Conservation (phyloP, 2,797 vertebrate species). For the Selene dorsalis region DNA sequence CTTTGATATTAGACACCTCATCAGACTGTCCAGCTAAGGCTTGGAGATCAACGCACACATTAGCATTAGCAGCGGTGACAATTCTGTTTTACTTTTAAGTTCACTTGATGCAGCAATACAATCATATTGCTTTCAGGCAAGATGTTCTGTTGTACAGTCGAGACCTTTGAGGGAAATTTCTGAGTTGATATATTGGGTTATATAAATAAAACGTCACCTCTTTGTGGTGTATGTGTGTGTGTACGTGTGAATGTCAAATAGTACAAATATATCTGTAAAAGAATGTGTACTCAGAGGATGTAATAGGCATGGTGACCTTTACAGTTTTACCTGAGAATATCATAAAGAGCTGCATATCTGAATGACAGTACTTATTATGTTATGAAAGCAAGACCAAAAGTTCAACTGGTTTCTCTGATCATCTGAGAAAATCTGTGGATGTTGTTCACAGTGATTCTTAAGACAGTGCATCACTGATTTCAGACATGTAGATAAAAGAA, state of each 20-base stretch:
- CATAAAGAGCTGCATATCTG: background rate
- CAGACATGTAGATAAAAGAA: background rate
- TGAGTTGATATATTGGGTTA: too few relatives aligned
- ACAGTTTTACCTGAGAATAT: constrained; percentile 4
- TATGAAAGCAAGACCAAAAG: background rate
- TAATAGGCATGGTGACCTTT: constrained; percentile 17
- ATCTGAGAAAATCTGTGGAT: constrained; percentile 21
- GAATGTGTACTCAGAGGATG: constrained; percentile 7
- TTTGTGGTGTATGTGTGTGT: background rate
- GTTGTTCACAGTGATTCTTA: background rate
- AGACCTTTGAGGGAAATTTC: background rate
- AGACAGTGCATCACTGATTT: background rate
- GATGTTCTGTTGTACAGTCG: background rate
- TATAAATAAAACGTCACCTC: background rate
- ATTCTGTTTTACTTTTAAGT: constrained; percentile 1
- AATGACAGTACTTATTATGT: background rate
- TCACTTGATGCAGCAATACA: background rate
- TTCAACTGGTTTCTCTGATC: constrained; percentile 13
- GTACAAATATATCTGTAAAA: background rate
- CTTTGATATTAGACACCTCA: constrained; percentile 48
- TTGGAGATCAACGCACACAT: constrained; percentile 30
- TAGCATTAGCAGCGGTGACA: constrained; percentile 1
- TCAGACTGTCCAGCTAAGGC: constrained; percentile 31
- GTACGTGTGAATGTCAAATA: background rate
- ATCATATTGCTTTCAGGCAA: background rate